phyloP scores from a whole-genome alignment of 1,140 invertebrate genomes.

The Sminthurinus signatus region DNA sequence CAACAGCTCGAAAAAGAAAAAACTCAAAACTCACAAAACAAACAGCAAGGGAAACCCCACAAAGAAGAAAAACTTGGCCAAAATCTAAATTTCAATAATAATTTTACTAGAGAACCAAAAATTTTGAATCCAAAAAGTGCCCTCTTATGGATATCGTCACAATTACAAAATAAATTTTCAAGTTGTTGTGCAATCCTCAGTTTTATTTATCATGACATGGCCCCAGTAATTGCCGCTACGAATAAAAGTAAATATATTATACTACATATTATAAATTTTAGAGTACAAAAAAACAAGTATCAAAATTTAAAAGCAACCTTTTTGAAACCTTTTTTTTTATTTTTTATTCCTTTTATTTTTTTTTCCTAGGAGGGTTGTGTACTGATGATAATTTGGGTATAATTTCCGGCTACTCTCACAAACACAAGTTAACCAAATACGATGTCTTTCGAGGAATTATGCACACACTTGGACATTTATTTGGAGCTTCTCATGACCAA shows the following conservation, averaged over 20 bases:
- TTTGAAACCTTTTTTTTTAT: no score
- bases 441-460: slow-evolving; percentile 23
- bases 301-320: no score
- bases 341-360: no score
- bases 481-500: slow-evolving; percentile 15
- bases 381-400: slow-evolving; percentile 4
- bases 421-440: slow-evolving; percentile 13
- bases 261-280: no score
- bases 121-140: background rate
- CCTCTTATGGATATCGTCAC: background rate
- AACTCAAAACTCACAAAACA: no score
- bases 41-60: background rate
- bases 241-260: slow-evolving; percentile 3
- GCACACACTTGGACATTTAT: slow-evolving; percentile 22
- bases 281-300: no score
- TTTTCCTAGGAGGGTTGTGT: slow-evolving; percentile 10
- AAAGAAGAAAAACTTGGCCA: no score
- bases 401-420: slow-evolving; percentile 15
- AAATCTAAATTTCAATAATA: no score
- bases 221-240: slow-evolving; percentile 16
- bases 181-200: slow-evolving; percentile 16
- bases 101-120: background rate
- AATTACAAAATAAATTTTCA: background rate
- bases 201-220: slow-evolving; percentile 18
- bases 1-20: no score